phyloP scores from a whole-genome alignment of 2,113 vertebrate species.

The Casuarius casuarius region DNA sequence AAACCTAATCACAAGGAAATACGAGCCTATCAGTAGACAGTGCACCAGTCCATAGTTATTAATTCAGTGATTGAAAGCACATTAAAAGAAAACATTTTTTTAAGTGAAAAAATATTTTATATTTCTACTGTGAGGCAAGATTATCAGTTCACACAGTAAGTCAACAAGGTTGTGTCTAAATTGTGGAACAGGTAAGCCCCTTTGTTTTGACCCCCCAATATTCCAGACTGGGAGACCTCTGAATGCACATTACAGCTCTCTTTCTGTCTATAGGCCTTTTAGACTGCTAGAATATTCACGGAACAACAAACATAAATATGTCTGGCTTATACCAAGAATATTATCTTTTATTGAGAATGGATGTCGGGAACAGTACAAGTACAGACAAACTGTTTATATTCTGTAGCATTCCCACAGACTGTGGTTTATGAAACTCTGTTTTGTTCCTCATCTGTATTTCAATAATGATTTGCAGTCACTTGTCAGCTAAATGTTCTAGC shows the following conservation, averaged over 20 bases:
- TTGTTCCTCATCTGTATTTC: background rate
- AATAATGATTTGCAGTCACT: background rate
- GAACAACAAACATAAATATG: background rate
- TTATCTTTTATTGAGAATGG: background rate
- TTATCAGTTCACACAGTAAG: background rate
- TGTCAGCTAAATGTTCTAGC: background rate
- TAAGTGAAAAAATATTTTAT: background rate
- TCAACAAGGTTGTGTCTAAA: background rate
- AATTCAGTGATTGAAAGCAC: background rate
- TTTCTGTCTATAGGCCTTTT: background rate
- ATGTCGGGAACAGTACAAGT: background rate
- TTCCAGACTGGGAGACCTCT: background rate
- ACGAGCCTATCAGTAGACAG: background rate
- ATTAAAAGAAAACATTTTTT: background rate
- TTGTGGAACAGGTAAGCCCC: background rate
- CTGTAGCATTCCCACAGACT: background rate
- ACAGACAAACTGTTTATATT: background rate
- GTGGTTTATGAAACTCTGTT: background rate
- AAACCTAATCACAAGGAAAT: background rate
- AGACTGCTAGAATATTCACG: background rate
- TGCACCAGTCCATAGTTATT: background rate
- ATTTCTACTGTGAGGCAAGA: background rate
- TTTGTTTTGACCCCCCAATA: background rate
- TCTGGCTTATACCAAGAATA: background rate
- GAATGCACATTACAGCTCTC: background rate